Evolutionary conservation across 2,888 invertebrate genomes (phyloP).

Genomic region (Rhamnusium bicolor): DNA sequence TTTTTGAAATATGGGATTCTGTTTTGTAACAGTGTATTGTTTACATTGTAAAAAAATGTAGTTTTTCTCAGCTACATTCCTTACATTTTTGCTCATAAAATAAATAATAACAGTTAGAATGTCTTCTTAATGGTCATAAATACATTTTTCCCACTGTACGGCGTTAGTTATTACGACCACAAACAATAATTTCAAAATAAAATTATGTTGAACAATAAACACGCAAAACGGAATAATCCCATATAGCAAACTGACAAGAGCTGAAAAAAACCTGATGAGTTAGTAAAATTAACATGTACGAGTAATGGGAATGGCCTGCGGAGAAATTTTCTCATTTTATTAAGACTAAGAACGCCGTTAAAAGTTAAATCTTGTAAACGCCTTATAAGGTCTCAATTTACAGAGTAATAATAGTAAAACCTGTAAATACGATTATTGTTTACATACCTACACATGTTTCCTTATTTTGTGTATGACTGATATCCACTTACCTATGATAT

Average conservation of each 20-base stretch:
- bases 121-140: background rate
- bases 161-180: conserved; percentile 7
- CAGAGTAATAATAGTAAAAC: conserved; percentile 48
- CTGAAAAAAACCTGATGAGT: conserved; percentile 32
- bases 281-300: conserved; percentile 34
- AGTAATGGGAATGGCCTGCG: conserved; percentile 28
- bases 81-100: background rate
- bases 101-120: conserved; percentile 6
- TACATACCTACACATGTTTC: conserved; percentile 41
- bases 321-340: conserved; percentile 22
- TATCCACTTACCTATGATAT: conserved; percentile 17
- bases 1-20: too few species aligned
- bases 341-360: conserved; percentile 33
- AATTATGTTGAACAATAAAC: conserved; percentile 26
- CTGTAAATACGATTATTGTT: conserved; percentile 43
- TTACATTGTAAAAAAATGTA: background rate
- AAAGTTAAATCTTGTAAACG: conserved; percentile 50
- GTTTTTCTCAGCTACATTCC: background rate
- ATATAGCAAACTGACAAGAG: conserved; percentile 19
- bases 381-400: conserved; percentile 49
- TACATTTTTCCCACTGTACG: background rate
- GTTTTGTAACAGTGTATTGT: too few species aligned
- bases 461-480: conserved; percentile 24
- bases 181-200: conserved; percentile 20
- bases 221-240: conserved; percentile 24